phyloP scores from a whole-genome alignment of 53 echinoderm and acorn worm genomes.

The Antedon mediterranea region DNA sequence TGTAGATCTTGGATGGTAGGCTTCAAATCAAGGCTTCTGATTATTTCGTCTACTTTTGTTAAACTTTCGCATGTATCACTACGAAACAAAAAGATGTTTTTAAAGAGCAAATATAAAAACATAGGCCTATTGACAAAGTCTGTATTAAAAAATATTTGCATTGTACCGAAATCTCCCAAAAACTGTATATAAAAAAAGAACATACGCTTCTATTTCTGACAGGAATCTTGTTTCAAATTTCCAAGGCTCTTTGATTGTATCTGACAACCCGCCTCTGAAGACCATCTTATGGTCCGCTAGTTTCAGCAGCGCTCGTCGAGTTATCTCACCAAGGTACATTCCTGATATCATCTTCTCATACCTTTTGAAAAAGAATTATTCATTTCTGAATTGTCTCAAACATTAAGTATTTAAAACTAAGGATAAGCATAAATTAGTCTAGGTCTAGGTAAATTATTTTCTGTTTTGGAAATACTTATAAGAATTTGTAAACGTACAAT shows the following conservation, averaged over 20 bases:
- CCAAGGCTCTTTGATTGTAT: constrained; percentile 41
- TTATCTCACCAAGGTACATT: constrained; percentile 91
- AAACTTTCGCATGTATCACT: constrained; percentile 16
- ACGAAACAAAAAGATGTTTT: background rate
- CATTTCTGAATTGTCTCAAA: no score
- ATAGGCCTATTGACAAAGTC: no score
- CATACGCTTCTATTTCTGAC: constrained; percentile 86
- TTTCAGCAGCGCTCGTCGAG: constrained; percentile 49
- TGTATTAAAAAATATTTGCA: no score
- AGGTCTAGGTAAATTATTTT: no score
- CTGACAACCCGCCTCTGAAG: constrained; percentile 45
- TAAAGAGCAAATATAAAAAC: no score
- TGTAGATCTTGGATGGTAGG: constrained; percentile 30
- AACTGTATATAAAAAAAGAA: no score
- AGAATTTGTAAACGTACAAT: constrained; percentile 38
- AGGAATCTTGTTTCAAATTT: constrained; percentile 71
- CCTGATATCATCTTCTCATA: constrained; percentile 99
- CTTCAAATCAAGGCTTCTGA: constrained; percentile 38
- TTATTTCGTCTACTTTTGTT: constrained; percentile 31
- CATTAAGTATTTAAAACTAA: no score
- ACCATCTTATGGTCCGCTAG: constrained; percentile 40
- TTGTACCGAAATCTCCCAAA: no score
- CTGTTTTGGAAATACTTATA: background rate
- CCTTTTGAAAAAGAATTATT: no score
- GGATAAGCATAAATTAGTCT: no score